phyloP scores from a whole-genome alignment of 2,113 vertebrate genomes.

The Sapayoa aenigma region DNA sequence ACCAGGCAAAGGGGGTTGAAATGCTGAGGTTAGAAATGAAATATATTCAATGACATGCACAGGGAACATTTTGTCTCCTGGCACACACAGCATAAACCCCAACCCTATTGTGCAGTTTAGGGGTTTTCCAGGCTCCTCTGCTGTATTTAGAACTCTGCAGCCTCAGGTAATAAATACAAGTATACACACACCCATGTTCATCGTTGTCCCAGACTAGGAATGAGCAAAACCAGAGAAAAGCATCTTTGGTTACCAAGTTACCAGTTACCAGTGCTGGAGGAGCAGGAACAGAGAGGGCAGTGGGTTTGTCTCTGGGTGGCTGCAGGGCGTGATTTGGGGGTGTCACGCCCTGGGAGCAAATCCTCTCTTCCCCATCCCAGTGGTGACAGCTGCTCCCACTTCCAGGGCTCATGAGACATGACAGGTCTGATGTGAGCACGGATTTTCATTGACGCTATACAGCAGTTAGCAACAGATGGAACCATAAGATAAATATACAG shows the following conservation, averaged over 20 bases:
- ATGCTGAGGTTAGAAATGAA: not conserved
- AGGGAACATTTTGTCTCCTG: not conserved
- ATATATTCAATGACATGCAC: fast-evolving
- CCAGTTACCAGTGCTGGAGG: too few relatives aligned
- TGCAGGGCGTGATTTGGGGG: not conserved
- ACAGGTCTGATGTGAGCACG: not conserved
- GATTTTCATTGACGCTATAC: not conserved
- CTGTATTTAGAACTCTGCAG: not conserved
- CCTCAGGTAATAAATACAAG: not conserved
- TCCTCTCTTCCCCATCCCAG: not conserved
- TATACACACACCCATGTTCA: fast-evolving
- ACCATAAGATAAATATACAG: conserved; percentile 8
- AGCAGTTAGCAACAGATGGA: conserved; percentile 42
- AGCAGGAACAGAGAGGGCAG: not conserved
- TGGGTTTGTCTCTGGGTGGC: not conserved
- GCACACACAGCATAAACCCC: not conserved
- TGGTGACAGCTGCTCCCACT: not conserved
- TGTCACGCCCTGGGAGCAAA: not conserved
- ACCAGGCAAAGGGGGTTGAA: not conserved
- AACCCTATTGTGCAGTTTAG: fast-evolving
- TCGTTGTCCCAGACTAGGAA: not conserved
- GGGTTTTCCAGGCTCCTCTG: not conserved
- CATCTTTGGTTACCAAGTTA: too few relatives aligned
- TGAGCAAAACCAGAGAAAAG: not conserved
- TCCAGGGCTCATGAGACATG: not conserved